Conservation (phyloP, 1,140 invertebrate species). For the Augochlora pura region DNA sequence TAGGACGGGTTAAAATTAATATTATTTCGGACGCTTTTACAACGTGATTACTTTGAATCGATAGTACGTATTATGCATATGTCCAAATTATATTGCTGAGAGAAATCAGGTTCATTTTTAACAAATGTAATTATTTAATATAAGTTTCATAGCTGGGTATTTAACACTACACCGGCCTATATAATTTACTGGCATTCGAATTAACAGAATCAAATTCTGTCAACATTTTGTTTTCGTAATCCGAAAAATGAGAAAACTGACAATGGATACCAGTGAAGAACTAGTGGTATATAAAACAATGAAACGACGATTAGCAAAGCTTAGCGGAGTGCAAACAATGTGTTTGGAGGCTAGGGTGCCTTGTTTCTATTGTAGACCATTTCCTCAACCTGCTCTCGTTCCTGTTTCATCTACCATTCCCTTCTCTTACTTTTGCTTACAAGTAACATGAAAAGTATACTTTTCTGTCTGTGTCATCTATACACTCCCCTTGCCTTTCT, state of each 20-base stretch:
- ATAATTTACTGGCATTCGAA: conserved; percentile 54
- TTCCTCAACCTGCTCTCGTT: conserved; percentile 52
- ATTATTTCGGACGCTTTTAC: conserved; percentile 51
- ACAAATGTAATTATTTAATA: conserved; percentile 39
- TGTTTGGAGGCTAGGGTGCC: conserved; percentile 91
- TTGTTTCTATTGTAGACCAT: conserved; percentile 72
- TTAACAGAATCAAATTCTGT: conserved; percentile 47
- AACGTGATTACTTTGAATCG: conserved; percentile 39
- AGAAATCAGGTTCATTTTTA: conserved; percentile 42
- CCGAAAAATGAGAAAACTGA: conserved; percentile 58
- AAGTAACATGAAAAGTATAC: conserved; percentile 6
- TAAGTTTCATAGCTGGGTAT: conserved; percentile 56
- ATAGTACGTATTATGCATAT: conserved; percentile 42
- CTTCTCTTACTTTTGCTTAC: conserved; percentile 29
- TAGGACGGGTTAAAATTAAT: conserved; percentile 72
- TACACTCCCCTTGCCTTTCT: conserved; percentile 52
- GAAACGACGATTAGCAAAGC: conserved; percentile 73
- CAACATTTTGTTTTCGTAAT: conserved; percentile 43
- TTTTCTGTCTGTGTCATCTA: conserved; percentile 42
- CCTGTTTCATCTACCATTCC: conserved; percentile 48
- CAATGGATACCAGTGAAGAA: conserved; percentile 63
- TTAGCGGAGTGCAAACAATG: conserved; percentile 91
- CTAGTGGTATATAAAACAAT: conserved; percentile 67
- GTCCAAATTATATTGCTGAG: conserved; percentile 30
- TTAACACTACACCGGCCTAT: conserved; percentile 64